Percentiles rank a stretch among this genome's conserved stretches.
phyloP scores from a whole-genome alignment of 1,140 invertebrate species.

The Drosophila asahinai region DNA sequence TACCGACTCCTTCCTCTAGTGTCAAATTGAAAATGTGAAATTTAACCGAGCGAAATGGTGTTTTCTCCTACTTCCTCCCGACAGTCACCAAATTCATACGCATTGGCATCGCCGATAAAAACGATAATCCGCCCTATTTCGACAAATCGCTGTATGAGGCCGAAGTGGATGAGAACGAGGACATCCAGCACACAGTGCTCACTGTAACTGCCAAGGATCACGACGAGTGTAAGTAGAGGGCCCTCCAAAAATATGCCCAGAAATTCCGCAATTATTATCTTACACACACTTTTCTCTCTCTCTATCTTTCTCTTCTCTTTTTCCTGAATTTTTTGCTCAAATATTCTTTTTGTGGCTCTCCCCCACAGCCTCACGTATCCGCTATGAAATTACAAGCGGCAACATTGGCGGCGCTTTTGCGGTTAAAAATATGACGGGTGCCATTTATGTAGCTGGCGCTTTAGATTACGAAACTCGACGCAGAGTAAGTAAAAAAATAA shows the following conservation, averaged over 20 bases:
- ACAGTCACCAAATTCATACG: constrained; percentile 96
- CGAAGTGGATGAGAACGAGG: constrained; percentile 98
- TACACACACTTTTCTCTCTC: constrained; percentile 35
- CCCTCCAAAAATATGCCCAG: constrained; percentile 20
- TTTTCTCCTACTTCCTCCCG: not conserved
- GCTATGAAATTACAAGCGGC: constrained; percentile 99
- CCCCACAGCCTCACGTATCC: constrained; percentile 95
- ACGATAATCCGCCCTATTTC: constrained; percentile 99
- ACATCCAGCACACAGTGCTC: constrained; percentile 97
- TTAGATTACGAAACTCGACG: constrained; percentile 96
- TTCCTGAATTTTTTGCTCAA: constrained; percentile 32
- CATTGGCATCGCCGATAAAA: constrained; percentile 97
- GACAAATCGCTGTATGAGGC: constrained; percentile 98
- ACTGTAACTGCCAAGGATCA: constrained; percentile 99
- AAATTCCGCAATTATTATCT: constrained; percentile 55
- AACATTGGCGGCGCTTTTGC: constrained; percentile 99
- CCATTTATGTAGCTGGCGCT: constrained; percentile 98
- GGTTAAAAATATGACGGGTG: constrained; percentile 98
- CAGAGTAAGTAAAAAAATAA: constrained; percentile 88
- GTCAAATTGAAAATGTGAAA: constrained; percentile 44
- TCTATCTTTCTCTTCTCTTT: constrained; percentile 5
- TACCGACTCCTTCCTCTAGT: constrained; percentile 23
- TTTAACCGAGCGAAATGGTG: constrained; percentile 49
- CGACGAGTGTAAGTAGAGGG: constrained; percentile 96
- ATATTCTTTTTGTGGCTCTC: constrained; percentile 26